Conservation (phyloP, 2,888 invertebrate species). For the Plagodis pulveraria region DNA sequence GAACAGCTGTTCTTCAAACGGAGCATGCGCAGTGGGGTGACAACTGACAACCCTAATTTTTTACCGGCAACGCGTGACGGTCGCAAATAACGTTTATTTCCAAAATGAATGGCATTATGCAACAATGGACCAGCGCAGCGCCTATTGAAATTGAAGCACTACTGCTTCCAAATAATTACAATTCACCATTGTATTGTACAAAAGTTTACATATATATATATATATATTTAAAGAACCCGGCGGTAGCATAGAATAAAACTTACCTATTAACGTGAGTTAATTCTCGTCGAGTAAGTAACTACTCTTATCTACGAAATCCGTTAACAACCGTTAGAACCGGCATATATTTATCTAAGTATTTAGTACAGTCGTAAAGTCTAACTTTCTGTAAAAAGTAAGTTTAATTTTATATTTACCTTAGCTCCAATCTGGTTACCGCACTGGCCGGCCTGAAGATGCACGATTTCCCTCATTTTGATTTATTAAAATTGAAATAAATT, state of each 20-base stretch:
- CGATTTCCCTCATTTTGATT: conserved; percentile 91
- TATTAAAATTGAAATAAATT: conserved; percentile 72
- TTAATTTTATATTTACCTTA: conserved; percentile 61
- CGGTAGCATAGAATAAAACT: no score
- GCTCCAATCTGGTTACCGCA: conserved; percentile 94
- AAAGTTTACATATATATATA: no score
- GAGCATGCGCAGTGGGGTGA: conserved; percentile 41
- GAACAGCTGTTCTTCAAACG: conserved; percentile 22
- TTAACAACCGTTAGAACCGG: conserved; percentile 32
- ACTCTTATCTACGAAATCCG: conserved; percentile 24
- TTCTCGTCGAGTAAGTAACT: background rate
- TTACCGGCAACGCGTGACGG: conserved; percentile 50
- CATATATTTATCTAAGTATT: conserved; percentile 17
- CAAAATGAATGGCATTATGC: conserved; percentile 59
- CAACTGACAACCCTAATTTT: conserved; percentile 42
- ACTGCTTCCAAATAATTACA: no score
- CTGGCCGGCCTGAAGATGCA: conserved; percentile 92
- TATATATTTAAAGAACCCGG: no score
- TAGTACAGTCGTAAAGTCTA: background rate
- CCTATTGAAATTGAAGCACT: conserved; percentile 4
- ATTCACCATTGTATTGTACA: conserved; percentile 2
- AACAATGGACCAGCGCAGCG: conserved; percentile 39
- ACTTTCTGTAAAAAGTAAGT: background rate
- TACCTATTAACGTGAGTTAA: no score
- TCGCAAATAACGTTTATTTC: conserved; percentile 48